Percentiles rank a stretch among this genome's conserved stretches.
Evolutionary conservation across 2,113 vertebrate genomes (phyloP).

Genomic region (Rutilus rutilus): DNA sequence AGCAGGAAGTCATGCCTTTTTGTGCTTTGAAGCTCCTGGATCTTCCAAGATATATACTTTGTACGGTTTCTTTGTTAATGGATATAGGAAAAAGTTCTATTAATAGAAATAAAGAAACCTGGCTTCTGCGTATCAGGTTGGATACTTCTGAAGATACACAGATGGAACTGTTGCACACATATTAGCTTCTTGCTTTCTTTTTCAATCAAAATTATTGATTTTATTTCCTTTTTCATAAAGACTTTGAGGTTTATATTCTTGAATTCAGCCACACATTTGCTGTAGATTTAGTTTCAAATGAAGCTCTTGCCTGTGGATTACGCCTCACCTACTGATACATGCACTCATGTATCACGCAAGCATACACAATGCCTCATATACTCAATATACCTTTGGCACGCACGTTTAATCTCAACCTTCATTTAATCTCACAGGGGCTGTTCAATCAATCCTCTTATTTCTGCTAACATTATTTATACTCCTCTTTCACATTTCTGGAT

Average conservation of each 20-base stretch:
- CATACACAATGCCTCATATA: slow-evolving; percentile 2
- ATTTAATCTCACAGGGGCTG: slow-evolving; percentile 34
- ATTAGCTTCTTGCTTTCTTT: neutral
- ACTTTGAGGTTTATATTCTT: neutral
- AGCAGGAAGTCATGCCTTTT: neutral
- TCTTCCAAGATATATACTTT: neutral
- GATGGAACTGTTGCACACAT: neutral
- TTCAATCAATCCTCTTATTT: slow-evolving; percentile 44
- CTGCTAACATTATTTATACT: slow-evolving; percentile 23
- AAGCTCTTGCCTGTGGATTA: slow-evolving; percentile 14
- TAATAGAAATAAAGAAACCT: neutral
- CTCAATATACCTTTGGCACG: neutral
- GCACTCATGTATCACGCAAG: neutral
- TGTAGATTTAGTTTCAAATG: neutral
- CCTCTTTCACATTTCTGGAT: slow-evolving; percentile 20
- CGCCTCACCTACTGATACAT: neutral
- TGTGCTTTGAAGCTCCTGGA: slow-evolving; percentile 13
- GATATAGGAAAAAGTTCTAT: neutral
- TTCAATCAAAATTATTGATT: neutral
- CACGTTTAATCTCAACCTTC: slow-evolving; percentile 34
- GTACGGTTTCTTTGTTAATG: neutral
- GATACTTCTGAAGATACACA: neutral
- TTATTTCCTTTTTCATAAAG: neutral
- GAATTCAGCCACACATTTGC: neutral
- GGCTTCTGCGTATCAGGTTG: neutral